These are phyloP conservation scores for Apis florea DNA, from an alignment of 1,140 invertebrate genomes.

Conservation along the genomic window DNA sequence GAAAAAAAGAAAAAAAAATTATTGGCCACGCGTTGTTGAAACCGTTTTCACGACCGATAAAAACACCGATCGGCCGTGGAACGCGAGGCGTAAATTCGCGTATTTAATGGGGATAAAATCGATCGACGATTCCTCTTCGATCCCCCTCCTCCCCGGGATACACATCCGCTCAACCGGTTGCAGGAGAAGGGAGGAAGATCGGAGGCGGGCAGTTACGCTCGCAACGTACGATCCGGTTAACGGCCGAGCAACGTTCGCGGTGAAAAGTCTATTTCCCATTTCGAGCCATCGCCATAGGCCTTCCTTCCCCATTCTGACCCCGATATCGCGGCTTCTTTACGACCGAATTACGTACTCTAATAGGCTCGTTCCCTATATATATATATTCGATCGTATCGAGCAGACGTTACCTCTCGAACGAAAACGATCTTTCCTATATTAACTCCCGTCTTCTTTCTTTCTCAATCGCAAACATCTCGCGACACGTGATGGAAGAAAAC, in stretches of 20 bases:
- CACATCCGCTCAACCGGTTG: conserved; percentile 42
- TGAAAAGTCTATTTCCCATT: background rate
- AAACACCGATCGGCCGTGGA: background rate
- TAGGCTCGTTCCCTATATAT: conserved; percentile 9
- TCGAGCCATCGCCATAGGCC: background rate
- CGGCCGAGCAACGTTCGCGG: background rate
- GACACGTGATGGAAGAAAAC: too few species aligned
- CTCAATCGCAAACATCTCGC: too few species aligned
- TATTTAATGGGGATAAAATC: conserved; percentile 59
- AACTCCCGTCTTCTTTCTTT: too few species aligned
- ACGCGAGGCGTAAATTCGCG: conserved; percentile 47
- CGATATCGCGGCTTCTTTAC: conserved; percentile 35
- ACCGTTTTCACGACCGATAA: conserved; percentile 49
- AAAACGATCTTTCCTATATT: too few species aligned
- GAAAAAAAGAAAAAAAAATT: too few species aligned
- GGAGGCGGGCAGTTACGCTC: conserved; percentile 35
- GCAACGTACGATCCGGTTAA: conserved; percentile 42
- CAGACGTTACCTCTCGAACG: background rate
- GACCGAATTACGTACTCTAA: conserved; percentile 14
- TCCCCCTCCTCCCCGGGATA: background rate
- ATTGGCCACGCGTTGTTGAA: background rate
- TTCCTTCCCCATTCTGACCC: conserved; percentile 1
- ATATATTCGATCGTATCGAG: background rate
- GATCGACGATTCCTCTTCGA: conserved; percentile 36
- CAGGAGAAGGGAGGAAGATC: conserved; percentile 42